Evolutionary conservation across 2,113 vertebrate species (phyloP).

Genomic region (Synodontis membranacea): DNA sequence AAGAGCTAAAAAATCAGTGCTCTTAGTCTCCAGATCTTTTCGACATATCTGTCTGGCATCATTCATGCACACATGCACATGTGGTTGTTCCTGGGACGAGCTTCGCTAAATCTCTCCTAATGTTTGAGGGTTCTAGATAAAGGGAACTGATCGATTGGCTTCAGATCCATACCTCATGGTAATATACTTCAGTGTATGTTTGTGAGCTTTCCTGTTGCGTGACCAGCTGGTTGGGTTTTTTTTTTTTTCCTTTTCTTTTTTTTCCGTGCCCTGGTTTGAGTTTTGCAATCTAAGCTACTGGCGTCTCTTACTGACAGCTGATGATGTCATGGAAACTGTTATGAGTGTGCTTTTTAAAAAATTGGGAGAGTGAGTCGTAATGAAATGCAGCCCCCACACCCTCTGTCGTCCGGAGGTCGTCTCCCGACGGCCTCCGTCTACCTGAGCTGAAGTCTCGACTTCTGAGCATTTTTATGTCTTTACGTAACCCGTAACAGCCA

Average conservation of each 20-base stretch:
- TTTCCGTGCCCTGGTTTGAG: conserved; percentile 63
- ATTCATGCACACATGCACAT: conserved; percentile 1
- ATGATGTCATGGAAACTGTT: conserved; percentile 75
- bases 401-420: conserved; percentile 38
- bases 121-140: conserved; percentile 8
- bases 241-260: conserved; percentile 43
- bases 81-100: conserved; percentile 17
- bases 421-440: conserved; percentile 42
- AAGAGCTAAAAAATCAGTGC: conserved; percentile 4
- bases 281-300: conserved; percentile 66
- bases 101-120: conserved; percentile 20
- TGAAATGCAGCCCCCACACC: conserved; percentile 62
- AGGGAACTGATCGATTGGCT: conserved; percentile 10
- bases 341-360: conserved; percentile 61
- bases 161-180: background rate
- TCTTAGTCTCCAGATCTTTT: conserved; percentile 26
- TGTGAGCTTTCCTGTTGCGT: conserved; percentile 39
- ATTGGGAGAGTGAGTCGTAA: conserved; percentile 68
- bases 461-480: conserved; percentile 46
- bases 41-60: conserved; percentile 28
- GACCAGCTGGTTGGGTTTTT: conserved; percentile 55
- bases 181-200: conserved; percentile 15
- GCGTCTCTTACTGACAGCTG: conserved; percentile 68
- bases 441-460: conserved; percentile 48
- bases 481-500: conserved; percentile 55